Conservation (phyloP, 2,888 invertebrate species). For the Drosophila conformis region DNA sequence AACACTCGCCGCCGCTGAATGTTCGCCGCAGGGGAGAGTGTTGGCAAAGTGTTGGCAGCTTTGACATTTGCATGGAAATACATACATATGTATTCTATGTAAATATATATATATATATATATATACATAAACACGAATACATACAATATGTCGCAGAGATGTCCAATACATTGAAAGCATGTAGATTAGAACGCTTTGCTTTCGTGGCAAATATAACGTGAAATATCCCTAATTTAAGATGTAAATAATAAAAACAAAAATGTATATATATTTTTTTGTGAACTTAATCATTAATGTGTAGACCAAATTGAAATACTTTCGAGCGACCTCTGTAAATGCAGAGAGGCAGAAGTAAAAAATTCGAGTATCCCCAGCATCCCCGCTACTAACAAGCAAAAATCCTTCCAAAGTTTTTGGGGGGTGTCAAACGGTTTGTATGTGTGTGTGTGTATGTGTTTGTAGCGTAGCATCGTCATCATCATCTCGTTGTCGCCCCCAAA, state of each 20-base stretch:
- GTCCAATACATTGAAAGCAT: constrained; percentile 39
- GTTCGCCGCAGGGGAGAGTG: constrained; percentile 28
- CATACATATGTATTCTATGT: constrained; percentile 28
- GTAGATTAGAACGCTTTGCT: background rate
- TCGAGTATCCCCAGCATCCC: constrained; percentile 54
- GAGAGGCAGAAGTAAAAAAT: constrained; percentile 29
- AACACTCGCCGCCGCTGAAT: constrained; percentile 53
- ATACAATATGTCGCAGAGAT: constrained; percentile 36
- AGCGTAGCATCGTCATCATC: constrained; percentile 39
- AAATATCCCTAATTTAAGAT: background rate
- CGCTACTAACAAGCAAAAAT: constrained; percentile 46
- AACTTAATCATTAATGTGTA: background rate
- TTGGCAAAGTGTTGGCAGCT: constrained; percentile 56
- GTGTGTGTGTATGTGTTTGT: constrained; percentile 15
- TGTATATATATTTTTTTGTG: background rate
- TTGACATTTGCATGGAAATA: constrained; percentile 73
- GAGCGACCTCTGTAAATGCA: constrained; percentile 3
- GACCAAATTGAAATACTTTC: background rate
- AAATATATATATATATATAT: background rate
- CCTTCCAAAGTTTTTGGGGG: constrained; percentile 58
- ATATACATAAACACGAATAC: too few species aligned
- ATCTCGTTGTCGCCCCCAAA: constrained; percentile 61
- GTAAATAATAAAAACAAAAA: background rate
- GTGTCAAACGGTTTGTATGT: constrained; percentile 42
- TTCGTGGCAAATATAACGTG: background rate